Evolutionary conservation across 1,140 invertebrate genomes (phyloP).

Genomic region (Sarcophaga bullata): DNA sequence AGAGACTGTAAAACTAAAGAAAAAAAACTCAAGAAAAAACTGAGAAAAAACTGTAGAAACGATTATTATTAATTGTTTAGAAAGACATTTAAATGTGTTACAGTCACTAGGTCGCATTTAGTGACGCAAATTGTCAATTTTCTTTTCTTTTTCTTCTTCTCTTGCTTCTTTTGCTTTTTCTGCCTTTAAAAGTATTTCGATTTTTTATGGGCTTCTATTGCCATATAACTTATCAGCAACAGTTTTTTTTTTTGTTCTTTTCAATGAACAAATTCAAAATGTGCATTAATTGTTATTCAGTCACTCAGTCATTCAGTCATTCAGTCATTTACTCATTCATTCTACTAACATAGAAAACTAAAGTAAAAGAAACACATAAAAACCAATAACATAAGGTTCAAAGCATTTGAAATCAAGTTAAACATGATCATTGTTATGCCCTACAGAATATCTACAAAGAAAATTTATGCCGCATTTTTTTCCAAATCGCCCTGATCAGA

Average conservation of each 20-base stretch:
- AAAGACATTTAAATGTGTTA: slow-evolving; percentile 40
- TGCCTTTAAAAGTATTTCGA: background rate
- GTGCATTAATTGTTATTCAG: slow-evolving; percentile 35
- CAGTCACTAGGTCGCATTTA: slow-evolving; percentile 49
- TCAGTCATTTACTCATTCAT: slow-evolving; percentile 31
- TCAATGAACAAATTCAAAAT: background rate
- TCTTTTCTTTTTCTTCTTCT: slow-evolving; percentile 33
- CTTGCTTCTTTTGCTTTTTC: too few species aligned
- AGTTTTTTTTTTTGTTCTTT: background rate
- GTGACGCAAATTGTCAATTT: slow-evolving; percentile 62
- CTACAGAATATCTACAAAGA: too few species aligned
- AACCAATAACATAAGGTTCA: too few species aligned
- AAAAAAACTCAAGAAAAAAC: background rate
- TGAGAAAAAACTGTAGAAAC: slow-evolving; percentile 9
- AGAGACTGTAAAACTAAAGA: background rate
- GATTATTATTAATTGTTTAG: slow-evolving; percentile 36
- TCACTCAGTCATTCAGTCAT: too few species aligned
- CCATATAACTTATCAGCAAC: background rate
- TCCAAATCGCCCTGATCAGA: too few species aligned
- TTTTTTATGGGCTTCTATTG: slow-evolving; percentile 10
- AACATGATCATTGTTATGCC: too few species aligned
- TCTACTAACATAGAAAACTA: slow-evolving; percentile 41
- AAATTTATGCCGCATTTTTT: too few species aligned
- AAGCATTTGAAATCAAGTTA: too few species aligned
- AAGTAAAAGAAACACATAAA: background rate